Evolutionary conservation across 2,113 vertebrate species (phyloP).

Genomic region (Origma solitaria): DNA sequence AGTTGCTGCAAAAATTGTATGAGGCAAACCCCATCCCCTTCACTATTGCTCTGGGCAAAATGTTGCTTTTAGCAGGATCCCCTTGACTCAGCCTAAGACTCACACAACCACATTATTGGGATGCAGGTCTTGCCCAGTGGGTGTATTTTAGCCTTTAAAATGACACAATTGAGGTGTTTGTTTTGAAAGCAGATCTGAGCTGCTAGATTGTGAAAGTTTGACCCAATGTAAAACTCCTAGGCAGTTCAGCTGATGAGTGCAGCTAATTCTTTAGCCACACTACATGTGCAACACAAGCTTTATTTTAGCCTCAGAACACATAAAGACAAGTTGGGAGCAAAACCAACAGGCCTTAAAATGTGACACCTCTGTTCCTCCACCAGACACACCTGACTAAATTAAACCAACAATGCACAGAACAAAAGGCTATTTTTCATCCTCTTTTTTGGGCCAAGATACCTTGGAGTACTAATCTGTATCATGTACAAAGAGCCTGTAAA

Average conservation of each 20-base stretch:
- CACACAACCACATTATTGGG: accelerated
- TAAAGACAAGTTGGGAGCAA: background rate
- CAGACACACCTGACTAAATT: background rate
- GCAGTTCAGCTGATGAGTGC: background rate
- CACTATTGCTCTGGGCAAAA: accelerated
- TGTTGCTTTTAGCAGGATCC: background rate
- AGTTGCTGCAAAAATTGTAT: background rate
- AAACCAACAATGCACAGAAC: background rate
- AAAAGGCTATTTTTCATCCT: background rate
- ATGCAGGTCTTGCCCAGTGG: background rate
- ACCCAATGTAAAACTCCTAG: background rate
- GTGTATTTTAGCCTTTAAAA: background rate
- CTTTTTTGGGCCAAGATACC: background rate
- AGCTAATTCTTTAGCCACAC: background rate
- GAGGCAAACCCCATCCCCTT: background rate
- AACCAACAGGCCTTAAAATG: background rate
- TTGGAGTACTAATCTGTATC: background rate
- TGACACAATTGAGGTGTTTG: background rate
- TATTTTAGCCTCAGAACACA: background rate
- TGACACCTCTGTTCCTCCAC: background rate
- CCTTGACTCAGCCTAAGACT: background rate
- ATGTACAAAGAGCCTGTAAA: background rate
- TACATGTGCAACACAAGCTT: background rate
- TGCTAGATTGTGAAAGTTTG: background rate
- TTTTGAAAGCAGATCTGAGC: background rate